Percentiles rank a stretch among this genome's conserved stretches.
These are phyloP conservation scores for Polypterus senegalus DNA, from an alignment of 2,113 vertebrate genomes.

Conservation along the genomic window DNA sequence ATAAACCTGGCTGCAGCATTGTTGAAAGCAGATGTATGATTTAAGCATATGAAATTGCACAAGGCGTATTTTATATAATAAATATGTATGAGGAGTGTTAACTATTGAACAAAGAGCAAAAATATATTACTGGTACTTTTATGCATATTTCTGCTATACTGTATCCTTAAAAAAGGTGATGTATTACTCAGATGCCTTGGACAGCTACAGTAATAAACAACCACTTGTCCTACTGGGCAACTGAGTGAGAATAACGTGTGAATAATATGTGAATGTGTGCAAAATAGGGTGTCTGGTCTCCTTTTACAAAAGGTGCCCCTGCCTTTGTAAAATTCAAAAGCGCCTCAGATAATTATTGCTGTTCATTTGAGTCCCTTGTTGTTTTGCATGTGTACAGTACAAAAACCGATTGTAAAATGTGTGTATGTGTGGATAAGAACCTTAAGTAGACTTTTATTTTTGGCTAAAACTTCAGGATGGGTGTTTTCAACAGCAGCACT, in stretches of 20 bases:
- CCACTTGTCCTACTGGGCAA: constrained; percentile 45
- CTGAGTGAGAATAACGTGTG: not conserved
- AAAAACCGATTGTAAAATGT: not conserved
- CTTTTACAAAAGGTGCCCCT: not conserved
- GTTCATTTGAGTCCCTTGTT: not conserved
- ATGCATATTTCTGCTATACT: constrained; percentile 55
- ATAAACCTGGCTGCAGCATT: constrained; percentile 47
- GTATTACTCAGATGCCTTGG: constrained; percentile 65
- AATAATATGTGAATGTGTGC: not conserved
- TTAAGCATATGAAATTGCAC: constrained; percentile 35
- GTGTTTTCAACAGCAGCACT: not conserved
- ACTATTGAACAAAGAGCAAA: constrained; percentile 61
- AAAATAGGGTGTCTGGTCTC: not conserved
- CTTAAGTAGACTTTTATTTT: not conserved
- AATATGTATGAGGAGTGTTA: constrained; percentile 43
- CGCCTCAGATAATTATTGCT: not conserved
- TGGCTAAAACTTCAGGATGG: not conserved
- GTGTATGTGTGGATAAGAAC: not conserved
- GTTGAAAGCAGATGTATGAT: constrained; percentile 31
- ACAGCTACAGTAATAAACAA: constrained; percentile 73
- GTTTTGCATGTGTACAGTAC: not conserved
- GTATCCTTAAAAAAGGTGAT: constrained; percentile 60
- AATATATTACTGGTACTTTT: constrained; percentile 65
- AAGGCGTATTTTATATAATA: constrained; percentile 51
- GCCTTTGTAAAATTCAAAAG: constrained; percentile 6